Evolutionary conservation across 2,113 vertebrate species (phyloP), one percentile per base, ranked within the genome.

Genomic region (Rostratula benghalensis): DNA sequence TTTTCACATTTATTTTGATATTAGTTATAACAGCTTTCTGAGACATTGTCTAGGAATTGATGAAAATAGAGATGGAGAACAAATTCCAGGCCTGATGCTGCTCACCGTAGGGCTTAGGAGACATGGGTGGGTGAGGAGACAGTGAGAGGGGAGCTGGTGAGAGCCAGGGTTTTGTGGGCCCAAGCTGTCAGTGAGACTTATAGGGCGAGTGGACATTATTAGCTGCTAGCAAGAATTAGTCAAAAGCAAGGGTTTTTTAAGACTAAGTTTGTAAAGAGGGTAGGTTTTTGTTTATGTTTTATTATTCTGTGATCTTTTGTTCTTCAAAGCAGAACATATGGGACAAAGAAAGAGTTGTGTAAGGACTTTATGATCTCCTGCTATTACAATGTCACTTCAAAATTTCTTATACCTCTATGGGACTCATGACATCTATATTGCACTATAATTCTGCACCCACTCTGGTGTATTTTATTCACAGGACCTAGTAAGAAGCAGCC

Each of bases 121-220:
- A 10, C 18, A 14, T 27, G 46, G 18, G 6, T 7, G 8, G 84
- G 8, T 17, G 24, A 74, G 35, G 41, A 37, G 22, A 20, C 24
- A 70, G 5, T 0, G 0, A 77, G 64, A 59, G 0, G 2, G 21
- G n/a, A 68, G 11, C 24, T 3, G 14, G 6, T 28, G 74, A 18
- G 13, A 94, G 31, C 30, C 65, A 41, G 13, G 1, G 4, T 39
- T 33, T 33, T 74, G 33, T 76, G 53, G 39, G 18, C 21, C 45
- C 31, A 39, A 53, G 11, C 10, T 21, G 16, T 22, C 27, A 18
- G 3, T 37, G 22, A 48, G 8, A 45, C 14, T 41, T 7, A 28
- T 83, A 57, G 48, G 15, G 22, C 15, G 57, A 45, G 11, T 4
- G 7, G 10, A 50, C 0, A 0, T 65, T 56, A 30, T 25, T 61